Percentiles rank a stretch among this genome's conserved stretches.
Conservation (phyloP, 2,113 vertebrate genomes). For the Pterocles gutturalis region DNA sequence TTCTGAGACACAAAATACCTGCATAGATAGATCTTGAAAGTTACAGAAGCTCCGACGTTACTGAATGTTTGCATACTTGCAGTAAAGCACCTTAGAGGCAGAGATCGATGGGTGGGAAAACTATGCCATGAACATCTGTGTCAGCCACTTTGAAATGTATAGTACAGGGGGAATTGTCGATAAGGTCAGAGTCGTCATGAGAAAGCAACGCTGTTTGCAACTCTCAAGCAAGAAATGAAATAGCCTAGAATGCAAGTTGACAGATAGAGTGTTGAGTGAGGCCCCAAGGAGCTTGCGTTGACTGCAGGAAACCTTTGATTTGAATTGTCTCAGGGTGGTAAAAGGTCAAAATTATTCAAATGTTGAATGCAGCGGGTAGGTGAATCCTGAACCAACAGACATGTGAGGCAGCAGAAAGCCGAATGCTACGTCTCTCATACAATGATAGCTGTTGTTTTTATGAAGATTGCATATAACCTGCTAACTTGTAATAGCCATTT, state of each 20-base stretch:
- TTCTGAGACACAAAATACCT: neutral
- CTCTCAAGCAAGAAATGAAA: neutral
- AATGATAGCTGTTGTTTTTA: neutral
- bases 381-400: slow-evolving; percentile 38
- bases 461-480: slow-evolving; percentile 30
- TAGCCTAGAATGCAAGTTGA: slow-evolving; percentile 20
- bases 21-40: neutral
- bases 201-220: slow-evolving; percentile 35
- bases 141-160: slow-evolving; percentile 46
- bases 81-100: neutral
- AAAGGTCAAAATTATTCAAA: slow-evolving; percentile 73
- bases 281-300: slow-evolving; percentile 20
- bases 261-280: slow-evolving; percentile 24
- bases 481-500: slow-evolving; percentile 52
- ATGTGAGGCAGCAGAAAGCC: slow-evolving; percentile 47
- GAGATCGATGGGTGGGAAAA: slow-evolving; percentile 9
- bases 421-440: slow-evolving; percentile 16
- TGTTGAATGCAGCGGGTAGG: neutral
- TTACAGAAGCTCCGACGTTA: neutral
- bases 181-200: slow-evolving; percentile 15
- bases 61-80: neutral
- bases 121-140: neutral
- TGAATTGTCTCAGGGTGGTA: slow-evolving; percentile 38
- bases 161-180: slow-evolving; percentile 32
- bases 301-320: slow-evolving; percentile 48